Evolutionary conservation across 2,113 vertebrate genomes (phyloP).

Genomic region (Bungarus multicinctus): DNA sequence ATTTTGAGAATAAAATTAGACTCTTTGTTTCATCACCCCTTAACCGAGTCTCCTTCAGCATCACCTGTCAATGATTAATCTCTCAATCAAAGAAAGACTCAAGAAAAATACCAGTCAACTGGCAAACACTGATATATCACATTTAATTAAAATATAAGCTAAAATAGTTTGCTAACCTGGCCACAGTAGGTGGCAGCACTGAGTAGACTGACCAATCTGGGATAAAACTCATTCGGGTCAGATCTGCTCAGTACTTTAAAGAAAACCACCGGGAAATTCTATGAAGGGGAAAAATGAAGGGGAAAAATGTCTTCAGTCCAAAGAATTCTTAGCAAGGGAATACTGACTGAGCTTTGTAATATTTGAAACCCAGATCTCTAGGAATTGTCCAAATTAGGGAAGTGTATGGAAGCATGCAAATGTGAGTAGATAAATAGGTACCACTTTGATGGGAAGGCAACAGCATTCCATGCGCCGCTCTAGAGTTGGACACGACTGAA

Average conservation of each 20-base stretch:
- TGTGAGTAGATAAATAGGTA: too few species aligned
- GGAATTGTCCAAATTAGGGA: background rate
- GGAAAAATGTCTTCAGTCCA: background rate
- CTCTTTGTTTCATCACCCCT: background rate
- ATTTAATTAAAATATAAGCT: background rate
- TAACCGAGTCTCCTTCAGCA: background rate
- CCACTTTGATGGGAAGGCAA: background rate
- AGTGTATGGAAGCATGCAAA: background rate
- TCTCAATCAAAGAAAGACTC: background rate
- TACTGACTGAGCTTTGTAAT: background rate
- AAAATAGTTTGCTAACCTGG: background rate
- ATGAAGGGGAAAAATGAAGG: background rate
- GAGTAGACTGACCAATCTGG: background rate
- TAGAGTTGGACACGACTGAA: accelerated
- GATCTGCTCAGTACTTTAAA: background rate
- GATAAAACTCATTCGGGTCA: background rate
- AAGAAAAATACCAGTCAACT: background rate
- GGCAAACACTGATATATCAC: background rate
- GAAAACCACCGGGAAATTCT: background rate
- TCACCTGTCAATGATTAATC: background rate
- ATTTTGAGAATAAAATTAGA: background rate
- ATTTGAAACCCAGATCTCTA: background rate
- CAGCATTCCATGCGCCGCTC: background rate
- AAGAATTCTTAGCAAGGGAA: background rate
- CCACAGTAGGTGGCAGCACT: background rate